phyloP scores from a whole-genome alignment of 2,113 vertebrate species.

The Nothobranchius furzeri region DNA sequence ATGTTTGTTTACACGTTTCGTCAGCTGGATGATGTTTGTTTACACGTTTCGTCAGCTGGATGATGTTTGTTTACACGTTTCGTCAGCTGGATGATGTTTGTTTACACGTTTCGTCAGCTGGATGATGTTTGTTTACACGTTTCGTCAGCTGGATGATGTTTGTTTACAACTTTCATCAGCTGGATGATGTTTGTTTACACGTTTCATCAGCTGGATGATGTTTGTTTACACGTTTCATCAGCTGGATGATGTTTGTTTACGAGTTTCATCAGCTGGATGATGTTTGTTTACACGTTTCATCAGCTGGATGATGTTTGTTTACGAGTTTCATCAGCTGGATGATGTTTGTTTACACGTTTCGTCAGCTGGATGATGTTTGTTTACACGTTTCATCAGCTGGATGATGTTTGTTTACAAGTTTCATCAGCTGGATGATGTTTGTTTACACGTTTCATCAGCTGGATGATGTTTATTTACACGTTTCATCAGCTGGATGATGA shows the following conservation, averaged over 20 bases:
- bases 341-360: rapidly evolving
- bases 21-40: no score
- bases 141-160: not conserved
- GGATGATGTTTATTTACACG: rapidly evolving
- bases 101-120: no score
- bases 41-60: no score
- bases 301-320: rapidly evolving
- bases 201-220: not conserved
- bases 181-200: no score
- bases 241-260: no score
- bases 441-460: not conserved
- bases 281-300: not conserved
- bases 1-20: no score
- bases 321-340: not conserved
- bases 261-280: not conserved
- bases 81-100: no score
- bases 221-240: not conserved
- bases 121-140: rapidly evolving
- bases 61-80: no score
- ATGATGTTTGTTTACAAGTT: rapidly evolving
- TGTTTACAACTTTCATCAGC: not conserved
- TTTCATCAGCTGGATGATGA: not conserved
- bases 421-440: not conserved
- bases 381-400: not conserved
- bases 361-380: no score